Evolutionary conservation across 2,113 vertebrate genomes (phyloP), one percentile per base, ranked within the genome.

Genomic region (Microtus montanus): DNA sequence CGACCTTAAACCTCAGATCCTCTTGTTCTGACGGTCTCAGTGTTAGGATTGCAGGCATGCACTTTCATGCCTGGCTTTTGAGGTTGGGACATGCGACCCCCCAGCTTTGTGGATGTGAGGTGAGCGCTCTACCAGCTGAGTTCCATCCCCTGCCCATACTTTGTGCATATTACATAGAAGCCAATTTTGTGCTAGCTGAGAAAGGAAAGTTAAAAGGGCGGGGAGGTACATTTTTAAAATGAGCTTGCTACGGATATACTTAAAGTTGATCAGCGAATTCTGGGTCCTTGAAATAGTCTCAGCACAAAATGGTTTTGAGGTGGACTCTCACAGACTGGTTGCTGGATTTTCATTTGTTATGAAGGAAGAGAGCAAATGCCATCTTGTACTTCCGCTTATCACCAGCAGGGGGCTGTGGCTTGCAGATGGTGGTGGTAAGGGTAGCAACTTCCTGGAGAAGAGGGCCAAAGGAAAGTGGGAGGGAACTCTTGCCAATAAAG

Each of bases 211-310:
- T 58, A 20, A 33, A 0, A 75, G 12, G 49, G 68, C 52, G 70
- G 12, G 49, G 68, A 90, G 68, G 19, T 54, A 61, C 61, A 64
- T 92, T 74, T 95, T 66, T 80, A 90, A 54, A 93, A 54, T 41
- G 47, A 95, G 74, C 38, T 75, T n/a, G 54, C 35, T 38, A 87
- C 24, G 17, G 84, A 33, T 58, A 12, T 49, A 54, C n/a, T 70
- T 93, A 54, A 91, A 91, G 79, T 78, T 93, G n/a, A 87, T 91
- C 74, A 73, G 24, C 68, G 74, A 87, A 87, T 79, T 35, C 28
- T 92, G 64, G 66, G 92, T 74, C 54, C 70, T 84, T 41, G 61
- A 78, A 38, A 90, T 85, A 47, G 35, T 75, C 17, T 87, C 80
- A 89, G 6, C n/a, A 30, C 41, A 47, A 74, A 78, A 83, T 49